phyloP scores from a whole-genome alignment of 2,113 vertebrate species.

The Phodopus roborovskii region DNA sequence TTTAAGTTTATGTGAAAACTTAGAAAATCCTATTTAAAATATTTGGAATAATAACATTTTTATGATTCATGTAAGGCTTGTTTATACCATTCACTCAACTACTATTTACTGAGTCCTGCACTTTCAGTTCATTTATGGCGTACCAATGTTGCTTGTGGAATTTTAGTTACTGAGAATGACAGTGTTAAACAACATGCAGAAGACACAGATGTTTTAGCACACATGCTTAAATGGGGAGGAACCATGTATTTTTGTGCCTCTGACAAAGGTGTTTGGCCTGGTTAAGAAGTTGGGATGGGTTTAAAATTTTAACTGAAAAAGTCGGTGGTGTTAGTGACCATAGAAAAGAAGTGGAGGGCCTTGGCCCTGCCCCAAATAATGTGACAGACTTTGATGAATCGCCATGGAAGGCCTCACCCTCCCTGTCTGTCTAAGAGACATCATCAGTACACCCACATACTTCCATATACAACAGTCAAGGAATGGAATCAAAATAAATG shows the following conservation, averaged over 20 bases:
- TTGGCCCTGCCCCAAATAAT: no score
- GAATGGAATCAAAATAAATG: not conserved
- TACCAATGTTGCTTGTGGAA: not conserved
- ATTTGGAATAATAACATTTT: not conserved
- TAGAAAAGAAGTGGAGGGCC: no score
- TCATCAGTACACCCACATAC: not conserved
- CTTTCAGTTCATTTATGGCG: not conserved
- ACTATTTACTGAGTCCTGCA: not conserved
- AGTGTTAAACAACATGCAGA: not conserved
- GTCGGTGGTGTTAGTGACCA: no score
- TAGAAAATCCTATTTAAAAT: not conserved
- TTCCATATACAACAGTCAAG: not conserved
- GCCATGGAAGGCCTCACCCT: no score
- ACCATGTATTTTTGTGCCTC: no score
- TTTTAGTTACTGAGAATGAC: not conserved
- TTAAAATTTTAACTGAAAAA: no score
- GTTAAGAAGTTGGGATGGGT: no score
- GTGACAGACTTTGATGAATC: no score
- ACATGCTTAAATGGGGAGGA: no score
- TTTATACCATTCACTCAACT: not conserved
- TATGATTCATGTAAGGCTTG: not conserved
- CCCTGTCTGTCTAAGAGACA: not conserved
- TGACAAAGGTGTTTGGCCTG: no score
- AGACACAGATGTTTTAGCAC: not conserved
- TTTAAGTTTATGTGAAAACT: not conserved